Base-by-base conservation (phyloP, 2,888 invertebrate genomes). In the Callinectes sapidus region DNA sequence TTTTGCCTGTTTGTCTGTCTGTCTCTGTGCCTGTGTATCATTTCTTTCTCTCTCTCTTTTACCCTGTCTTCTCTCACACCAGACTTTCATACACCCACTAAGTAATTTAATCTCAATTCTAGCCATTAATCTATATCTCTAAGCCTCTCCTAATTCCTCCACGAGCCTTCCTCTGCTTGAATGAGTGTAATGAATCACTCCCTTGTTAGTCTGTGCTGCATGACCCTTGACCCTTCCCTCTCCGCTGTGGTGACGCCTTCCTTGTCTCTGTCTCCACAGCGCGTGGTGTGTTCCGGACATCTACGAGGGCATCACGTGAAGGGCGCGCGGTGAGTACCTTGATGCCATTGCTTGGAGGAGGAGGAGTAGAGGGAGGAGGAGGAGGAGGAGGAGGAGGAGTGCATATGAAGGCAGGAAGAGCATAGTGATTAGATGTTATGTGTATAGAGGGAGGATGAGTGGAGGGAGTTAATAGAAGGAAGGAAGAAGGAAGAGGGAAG, bases 301-400 rank as follows among this genome's bases (percentile, higher is more conserved):
- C 90, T 90, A 86, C 90, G 90, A 90, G 86, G 90, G 90, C 28
- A 90, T 90, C 55, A 55, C 61, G 32, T 90, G 87, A 48, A 85
- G 87, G 87, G 87, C 87, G 87, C 42, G 42, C 87, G 87, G 87
- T 87, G 42, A 87, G 87, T 87, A 87, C 87, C 87, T 42, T 48
- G 87, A 42, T 87, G 87, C 87, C 10, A 35, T 2, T 35, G 16
- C 14, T 0, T 10, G 81, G 81, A 81, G 81, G 71, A 89, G 39
- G 42, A 61, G 35, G 55, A 81, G 81, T 42, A 89, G 39, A n/a
- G 35, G 35, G 55, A n/a, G 23, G 61, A 1, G 42, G 86, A 86
- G 71, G 71, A 71, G 71, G 71, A 71, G 28, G 28, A n/a, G 28
- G 28, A 71, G 71, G 71, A 71, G 71, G 71, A 71, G 71, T n/a